Conservation (phyloP, 2,797 vertebrate genomes). For the Sebastes reedi region DNA sequence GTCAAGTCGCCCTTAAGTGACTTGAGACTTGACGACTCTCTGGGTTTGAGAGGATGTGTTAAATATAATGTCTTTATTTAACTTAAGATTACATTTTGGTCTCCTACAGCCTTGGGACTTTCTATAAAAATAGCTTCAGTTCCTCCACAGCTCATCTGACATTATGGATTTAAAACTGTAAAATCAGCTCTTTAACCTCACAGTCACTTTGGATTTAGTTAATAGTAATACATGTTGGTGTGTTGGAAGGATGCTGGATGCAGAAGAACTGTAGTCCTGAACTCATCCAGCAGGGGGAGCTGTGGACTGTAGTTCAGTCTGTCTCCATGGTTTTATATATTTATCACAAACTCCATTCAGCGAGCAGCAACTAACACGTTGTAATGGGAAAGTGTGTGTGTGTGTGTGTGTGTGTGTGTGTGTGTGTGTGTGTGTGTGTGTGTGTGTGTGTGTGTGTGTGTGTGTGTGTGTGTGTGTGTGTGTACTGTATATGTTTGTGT, state of each 20-base stretch:
- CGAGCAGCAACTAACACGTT: neutral
- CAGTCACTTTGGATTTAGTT: neutral
- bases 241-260: neutral
- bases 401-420: neutral
- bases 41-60: too few relatives aligned
- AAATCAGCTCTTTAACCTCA: too few relatives aligned
- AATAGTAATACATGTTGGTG: neutral
- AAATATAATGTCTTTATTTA: too few relatives aligned
- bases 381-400: neutral
- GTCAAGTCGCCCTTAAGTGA: too few relatives aligned
- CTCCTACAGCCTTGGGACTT: too few relatives aligned
- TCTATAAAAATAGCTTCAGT: neutral
- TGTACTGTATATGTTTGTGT: too few relatives aligned
- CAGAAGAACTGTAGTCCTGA: neutral
- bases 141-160: neutral
- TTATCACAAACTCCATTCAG: neutral
- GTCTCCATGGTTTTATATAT: neutral
- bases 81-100: too few relatives aligned
- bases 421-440: neutral
- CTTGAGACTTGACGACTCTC: too few relatives aligned
- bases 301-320: constrained; percentile 15
- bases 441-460: neutral
- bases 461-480: constrained; percentile 5
- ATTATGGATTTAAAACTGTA: too few relatives aligned
- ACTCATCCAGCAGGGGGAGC: constrained; percentile 55